Evolutionary conservation across 1,140 invertebrate species (phyloP).

Genomic region (Sipha flava): DNA sequence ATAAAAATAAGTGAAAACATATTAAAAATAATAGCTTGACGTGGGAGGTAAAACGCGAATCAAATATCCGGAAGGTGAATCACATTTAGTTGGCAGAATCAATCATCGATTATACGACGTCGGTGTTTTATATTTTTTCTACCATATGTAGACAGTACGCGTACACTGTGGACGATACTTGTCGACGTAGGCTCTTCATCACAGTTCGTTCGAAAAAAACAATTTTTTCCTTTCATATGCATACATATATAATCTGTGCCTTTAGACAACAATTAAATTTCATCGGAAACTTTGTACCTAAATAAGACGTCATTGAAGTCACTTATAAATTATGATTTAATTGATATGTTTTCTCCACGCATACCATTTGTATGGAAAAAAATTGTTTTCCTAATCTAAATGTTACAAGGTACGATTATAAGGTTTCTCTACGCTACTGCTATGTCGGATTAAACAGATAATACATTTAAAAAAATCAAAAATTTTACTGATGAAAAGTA

Average conservation of each 20-base stretch:
- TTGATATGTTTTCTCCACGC: too few relatives aligned
- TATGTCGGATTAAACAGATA: too few relatives aligned
- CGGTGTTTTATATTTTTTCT: not conserved
- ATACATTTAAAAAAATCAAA: too few relatives aligned
- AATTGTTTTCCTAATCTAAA: too few relatives aligned
- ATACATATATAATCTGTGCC: not conserved
- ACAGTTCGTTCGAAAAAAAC: too few relatives aligned
- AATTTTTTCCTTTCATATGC: not conserved
- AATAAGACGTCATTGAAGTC: too few relatives aligned
- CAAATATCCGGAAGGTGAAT: not conserved
- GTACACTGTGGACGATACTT: not conserved
- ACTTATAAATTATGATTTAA: too few relatives aligned
- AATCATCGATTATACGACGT: constrained; percentile 12
- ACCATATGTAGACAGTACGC: not conserved
- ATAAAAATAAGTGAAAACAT: constrained; percentile 12
- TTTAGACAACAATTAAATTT: not conserved
- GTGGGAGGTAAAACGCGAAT: constrained; percentile 32
- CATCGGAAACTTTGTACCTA: too few relatives aligned
- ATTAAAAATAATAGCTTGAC: constrained; percentile 30
- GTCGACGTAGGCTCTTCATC: not conserved
- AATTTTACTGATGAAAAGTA: too few relatives aligned
- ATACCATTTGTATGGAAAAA: too few relatives aligned
- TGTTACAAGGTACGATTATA: too few relatives aligned
- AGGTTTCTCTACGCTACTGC: too few relatives aligned
- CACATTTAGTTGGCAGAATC: not conserved